Percentiles rank a stretch among this genome's conserved stretches.
These are phyloP conservation scores for Cryptocephalus moraei DNA, from an alignment of 2,888 invertebrate genomes.

Conservation along the genomic window DNA sequence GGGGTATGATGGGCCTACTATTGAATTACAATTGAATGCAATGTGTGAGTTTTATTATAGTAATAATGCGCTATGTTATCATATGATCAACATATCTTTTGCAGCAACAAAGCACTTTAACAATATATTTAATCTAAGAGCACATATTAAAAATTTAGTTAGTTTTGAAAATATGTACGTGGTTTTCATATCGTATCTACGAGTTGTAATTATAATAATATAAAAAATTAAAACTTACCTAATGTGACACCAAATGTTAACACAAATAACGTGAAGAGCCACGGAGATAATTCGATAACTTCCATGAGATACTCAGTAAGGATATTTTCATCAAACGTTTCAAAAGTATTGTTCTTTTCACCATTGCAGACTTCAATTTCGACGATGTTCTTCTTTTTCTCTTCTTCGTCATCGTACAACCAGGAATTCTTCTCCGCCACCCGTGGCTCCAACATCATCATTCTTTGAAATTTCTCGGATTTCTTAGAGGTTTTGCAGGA, in stretches of 20 bases:
- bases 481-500: too few relatives aligned
- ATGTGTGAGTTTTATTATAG: too few relatives aligned
- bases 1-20: too few relatives aligned
- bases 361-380: slow-evolving; percentile 9
- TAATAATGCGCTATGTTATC: too few relatives aligned
- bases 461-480: slow-evolving; percentile 36
- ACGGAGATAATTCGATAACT: slow-evolving; percentile 12
- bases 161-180: too few relatives aligned
- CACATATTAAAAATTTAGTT: too few relatives aligned
- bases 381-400: slow-evolving; percentile 11
- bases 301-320: slow-evolving; percentile 7
- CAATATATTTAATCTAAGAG: too few relatives aligned
- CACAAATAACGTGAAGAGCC: slow-evolving; percentile 5
- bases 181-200: too few relatives aligned
- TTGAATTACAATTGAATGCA: too few relatives aligned
- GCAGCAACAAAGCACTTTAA: too few relatives aligned
- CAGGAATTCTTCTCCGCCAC: slow-evolving; percentile 25
- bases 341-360: neutral
- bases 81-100: too few relatives aligned
- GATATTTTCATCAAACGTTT: neutral
- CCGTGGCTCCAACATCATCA: slow-evolving; percentile 40
- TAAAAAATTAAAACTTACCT: slow-evolving; percentile 9
- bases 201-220: too few relatives aligned
- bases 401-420: slow-evolving; percentile 35
- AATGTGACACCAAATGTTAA: slow-evolving; percentile 13